Evolutionary conservation across 2,888 invertebrate species (phyloP).

Genomic region (Megaustenia siamemsis): DNA sequence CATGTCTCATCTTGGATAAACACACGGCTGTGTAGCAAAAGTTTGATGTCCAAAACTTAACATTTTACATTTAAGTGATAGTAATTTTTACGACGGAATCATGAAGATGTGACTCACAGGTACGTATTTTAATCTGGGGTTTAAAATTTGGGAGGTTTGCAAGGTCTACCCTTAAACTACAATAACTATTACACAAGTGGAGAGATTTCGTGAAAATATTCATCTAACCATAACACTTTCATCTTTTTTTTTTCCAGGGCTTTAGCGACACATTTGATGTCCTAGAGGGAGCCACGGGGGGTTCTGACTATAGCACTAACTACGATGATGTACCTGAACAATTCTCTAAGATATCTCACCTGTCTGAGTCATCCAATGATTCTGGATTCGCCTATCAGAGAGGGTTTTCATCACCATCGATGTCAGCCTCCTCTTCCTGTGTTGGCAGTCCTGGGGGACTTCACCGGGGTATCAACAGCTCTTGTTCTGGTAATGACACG

Average conservation of each 20-base stretch:
- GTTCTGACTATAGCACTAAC: conserved; percentile 42
- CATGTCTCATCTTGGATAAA: too few species aligned
- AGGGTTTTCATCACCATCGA: conserved; percentile 39
- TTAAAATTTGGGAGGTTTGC: too few species aligned
- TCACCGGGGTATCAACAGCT: conserved; percentile 62
- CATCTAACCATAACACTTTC: too few species aligned
- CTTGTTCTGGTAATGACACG: conserved; percentile 73
- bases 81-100: too few species aligned
- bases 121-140: too few species aligned
- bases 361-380: conserved; percentile 52
- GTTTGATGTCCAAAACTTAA: too few species aligned
- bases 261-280: conserved; percentile 74
- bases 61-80: too few species aligned
- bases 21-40: too few species aligned
- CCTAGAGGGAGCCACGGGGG: conserved; percentile 77
- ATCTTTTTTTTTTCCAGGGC: conserved; percentile 65
- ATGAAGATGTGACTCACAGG: too few species aligned
- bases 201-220: too few species aligned
- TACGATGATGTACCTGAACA: conserved; percentile 3
- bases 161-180: too few species aligned
- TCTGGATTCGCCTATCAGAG: conserved; percentile 36
- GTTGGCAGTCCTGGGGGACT: conserved; percentile 46
- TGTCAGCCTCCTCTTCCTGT: conserved; percentile 35
- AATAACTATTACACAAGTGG: too few species aligned
- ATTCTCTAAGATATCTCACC: conserved; percentile 21